Percentiles rank a stretch among this genome's conserved stretches.
Evolutionary conservation across 1,140 invertebrate species (phyloP).

Genomic region (Neodiprion lecontei): DNA sequence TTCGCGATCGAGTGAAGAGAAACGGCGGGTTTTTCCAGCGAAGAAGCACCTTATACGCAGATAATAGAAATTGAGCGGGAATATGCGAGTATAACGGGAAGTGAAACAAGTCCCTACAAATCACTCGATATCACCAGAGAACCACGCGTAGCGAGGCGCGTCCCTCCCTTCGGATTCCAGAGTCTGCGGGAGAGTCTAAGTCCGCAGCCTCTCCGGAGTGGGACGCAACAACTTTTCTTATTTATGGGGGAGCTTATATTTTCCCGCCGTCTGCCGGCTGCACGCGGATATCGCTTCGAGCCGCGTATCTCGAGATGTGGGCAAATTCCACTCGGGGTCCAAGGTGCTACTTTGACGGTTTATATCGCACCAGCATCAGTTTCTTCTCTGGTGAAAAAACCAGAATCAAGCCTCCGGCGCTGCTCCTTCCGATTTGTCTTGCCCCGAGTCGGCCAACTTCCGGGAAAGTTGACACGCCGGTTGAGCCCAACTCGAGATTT

Average conservation of each 20-base stretch:
- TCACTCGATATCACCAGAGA: slow-evolving; percentile 7
- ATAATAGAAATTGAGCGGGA: no score
- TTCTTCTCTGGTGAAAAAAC: no score
- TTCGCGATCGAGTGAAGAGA: neutral
- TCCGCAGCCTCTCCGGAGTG: neutral
- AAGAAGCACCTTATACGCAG: no score
- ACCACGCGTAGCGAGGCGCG: neutral
- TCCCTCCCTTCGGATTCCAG: neutral
- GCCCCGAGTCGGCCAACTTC: no score
- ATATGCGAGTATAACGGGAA: neutral
- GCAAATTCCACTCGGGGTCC: neutral
- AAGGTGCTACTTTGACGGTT: neutral
- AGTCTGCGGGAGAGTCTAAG: neutral
- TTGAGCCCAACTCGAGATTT: neutral
- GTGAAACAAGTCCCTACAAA: neutral
- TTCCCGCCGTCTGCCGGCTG: neutral
- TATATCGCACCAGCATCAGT: neutral
- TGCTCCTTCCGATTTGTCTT: no score
- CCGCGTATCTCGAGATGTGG: neutral
- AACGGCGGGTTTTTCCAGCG: neutral
- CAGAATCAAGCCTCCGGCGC: no score
- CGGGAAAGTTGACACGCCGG: no score
- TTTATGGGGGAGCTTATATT: neutral
- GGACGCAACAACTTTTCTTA: slow-evolving; percentile 4
- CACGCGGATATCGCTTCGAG: slow-evolving; percentile 6